Percentiles rank a stretch among this genome's conserved stretches.
Conservation (phyloP, 2,797 vertebrate genomes). For the Sebastes miniatus region DNA sequence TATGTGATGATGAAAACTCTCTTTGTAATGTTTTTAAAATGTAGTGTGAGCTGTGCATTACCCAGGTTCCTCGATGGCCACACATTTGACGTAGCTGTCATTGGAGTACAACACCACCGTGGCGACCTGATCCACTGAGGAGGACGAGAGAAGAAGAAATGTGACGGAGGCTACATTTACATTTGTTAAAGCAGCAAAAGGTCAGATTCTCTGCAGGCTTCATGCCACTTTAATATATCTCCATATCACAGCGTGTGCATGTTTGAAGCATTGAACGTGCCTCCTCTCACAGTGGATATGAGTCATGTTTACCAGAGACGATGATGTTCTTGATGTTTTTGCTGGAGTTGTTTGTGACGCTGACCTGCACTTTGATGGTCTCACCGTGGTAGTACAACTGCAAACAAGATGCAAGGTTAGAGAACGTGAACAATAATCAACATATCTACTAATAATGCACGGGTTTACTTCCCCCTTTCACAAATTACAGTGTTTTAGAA, state of each 20-base stretch:
- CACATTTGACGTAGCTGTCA: conserved; percentile 89
- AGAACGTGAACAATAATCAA: background rate
- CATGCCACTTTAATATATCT: background rate
- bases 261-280: background rate
- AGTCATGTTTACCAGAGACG: conserved; percentile 81
- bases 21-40: background rate
- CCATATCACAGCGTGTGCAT: background rate
- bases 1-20: background rate
- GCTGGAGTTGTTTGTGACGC: conserved; percentile 89
- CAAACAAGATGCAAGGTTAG: background rate
- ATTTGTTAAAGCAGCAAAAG: too few species aligned
- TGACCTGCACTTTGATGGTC: conserved; percentile 85
- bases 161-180: background rate
- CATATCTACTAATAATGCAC: background rate
- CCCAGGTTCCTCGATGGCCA: conserved; percentile 89
- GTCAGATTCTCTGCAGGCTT: too few species aligned
- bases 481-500: background rate
- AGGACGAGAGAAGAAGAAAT: background rate
- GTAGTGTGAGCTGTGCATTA: conserved; percentile 66
- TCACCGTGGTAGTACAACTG: conserved; percentile 95
- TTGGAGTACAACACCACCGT: conserved; percentile 94
- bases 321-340: conserved; percentile 93
- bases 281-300: background rate
- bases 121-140: conserved; percentile 90
- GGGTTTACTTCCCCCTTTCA: background rate